These are phyloP conservation scores for Unio pictorum DNA, from an alignment of 2,888 invertebrate species.

Conservation along the genomic window DNA sequence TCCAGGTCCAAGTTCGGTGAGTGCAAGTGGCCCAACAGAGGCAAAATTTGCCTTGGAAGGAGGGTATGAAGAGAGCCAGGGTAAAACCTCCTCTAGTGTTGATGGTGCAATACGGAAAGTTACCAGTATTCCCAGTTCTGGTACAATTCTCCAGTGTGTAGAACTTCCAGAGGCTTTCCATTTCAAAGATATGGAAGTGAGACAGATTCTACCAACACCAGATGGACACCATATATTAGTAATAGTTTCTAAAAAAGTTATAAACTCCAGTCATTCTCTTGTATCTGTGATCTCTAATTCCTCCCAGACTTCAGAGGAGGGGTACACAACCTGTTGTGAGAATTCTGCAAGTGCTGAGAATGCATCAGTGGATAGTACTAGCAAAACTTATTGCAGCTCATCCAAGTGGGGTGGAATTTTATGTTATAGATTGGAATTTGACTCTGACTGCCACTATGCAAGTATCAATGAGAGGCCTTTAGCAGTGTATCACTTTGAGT, in stretches of 20 bases:
- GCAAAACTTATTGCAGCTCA: slow-evolving; percentile 17
- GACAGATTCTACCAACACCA: slow-evolving; percentile 80
- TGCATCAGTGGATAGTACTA: slow-evolving; percentile 19
- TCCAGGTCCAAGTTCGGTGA: slow-evolving; percentile 42
- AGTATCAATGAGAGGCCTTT: slow-evolving; percentile 77
- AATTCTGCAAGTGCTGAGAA: slow-evolving; percentile 14
- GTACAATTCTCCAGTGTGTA: slow-evolving; percentile 63
- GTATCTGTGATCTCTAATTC: slow-evolving; percentile 24
- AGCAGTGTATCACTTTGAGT: slow-evolving; percentile 59
- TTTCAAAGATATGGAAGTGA: slow-evolving; percentile 75
- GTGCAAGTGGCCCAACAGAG: slow-evolving; percentile 30
- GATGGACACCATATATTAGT: slow-evolving; percentile 80
- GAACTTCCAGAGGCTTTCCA: slow-evolving; percentile 57
- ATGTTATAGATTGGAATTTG: slow-evolving; percentile 76
- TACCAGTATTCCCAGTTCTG: slow-evolving; percentile 26
- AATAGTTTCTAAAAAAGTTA: slow-evolving; percentile 49
- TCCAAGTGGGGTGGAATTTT: slow-evolving; percentile 70
- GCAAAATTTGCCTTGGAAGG: slow-evolving; percentile 22
- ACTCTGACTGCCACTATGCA: slow-evolving; percentile 71
- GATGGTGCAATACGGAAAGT: slow-evolving; percentile 31
- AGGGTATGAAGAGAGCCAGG: slow-evolving; percentile 14
- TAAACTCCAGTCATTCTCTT: slow-evolving; percentile 1
- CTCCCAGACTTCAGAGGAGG: slow-evolving; percentile 1
- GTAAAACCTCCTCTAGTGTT: slow-evolving; percentile 8
- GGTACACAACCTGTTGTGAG: slow-evolving; percentile 5